A percentile compares a stretch with the other conserved stretches of the same genome.
Evolutionary conservation across 2,113 vertebrate species (phyloP).

Genomic region (Verasper variegatus): DNA sequence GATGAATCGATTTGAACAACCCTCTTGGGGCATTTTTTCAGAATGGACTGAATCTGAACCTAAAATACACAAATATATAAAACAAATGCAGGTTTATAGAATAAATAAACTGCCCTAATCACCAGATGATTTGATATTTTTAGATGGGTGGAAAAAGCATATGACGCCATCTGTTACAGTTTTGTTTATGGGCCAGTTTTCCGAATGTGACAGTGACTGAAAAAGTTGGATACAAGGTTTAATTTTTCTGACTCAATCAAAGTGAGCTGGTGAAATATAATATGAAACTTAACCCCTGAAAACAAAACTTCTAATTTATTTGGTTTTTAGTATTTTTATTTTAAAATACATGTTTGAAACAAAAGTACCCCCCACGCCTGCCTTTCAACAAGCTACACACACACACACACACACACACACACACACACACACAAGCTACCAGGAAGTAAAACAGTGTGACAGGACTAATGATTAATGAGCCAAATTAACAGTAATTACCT

Average conservation of each 20-base stretch:
- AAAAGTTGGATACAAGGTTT: background rate
- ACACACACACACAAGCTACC: background rate
- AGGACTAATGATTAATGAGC: conserved; percentile 77
- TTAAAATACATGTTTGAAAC: background rate
- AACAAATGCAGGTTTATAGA: background rate
- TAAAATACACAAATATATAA: background rate
- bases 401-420: background rate
- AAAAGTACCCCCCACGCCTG: background rate
- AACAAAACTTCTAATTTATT: background rate
- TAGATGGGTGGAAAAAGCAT: background rate
- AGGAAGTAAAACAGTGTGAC: conserved; percentile 57
- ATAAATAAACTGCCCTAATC: background rate
- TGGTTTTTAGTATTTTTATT: background rate
- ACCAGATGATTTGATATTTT: background rate
- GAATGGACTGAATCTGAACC: background rate
- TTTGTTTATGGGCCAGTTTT: background rate
- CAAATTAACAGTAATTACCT: conserved; percentile 77
- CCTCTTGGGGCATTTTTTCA: background rate
- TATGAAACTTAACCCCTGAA: background rate
- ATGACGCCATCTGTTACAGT: background rate
- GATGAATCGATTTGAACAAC: background rate
- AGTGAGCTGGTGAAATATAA: background rate
- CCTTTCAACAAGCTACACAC: background rate
- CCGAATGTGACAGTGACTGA: background rate
- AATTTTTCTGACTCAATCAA: background rate